Conservation (phyloP, 2,113 vertebrate genomes). For the Pundamilia nyererei region DNA sequence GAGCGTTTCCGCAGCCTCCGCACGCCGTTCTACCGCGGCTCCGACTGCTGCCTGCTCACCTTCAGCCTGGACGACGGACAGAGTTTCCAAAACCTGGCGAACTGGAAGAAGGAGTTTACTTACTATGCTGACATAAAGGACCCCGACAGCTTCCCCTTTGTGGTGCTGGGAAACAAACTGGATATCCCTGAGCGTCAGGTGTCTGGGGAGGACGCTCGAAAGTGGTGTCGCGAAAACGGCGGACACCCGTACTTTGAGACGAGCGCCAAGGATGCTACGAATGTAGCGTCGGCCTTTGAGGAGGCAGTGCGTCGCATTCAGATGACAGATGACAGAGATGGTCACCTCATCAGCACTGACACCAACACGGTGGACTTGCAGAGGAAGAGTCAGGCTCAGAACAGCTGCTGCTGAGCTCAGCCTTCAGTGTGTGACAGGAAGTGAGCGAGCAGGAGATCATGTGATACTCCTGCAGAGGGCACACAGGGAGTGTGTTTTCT, state of each 20-base stretch:
- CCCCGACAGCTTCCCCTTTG: constrained; percentile 88
- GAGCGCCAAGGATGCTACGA: constrained; percentile 91
- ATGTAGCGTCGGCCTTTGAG: constrained; percentile 89
- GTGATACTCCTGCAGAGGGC: not conserved
- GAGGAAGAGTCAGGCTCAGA: constrained; percentile 74
- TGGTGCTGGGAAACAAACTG: constrained; percentile 93
- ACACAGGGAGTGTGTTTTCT: not conserved
- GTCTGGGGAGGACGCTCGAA: constrained; percentile 82
- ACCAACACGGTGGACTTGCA: constrained; percentile 85
- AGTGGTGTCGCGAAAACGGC: constrained; percentile 91
- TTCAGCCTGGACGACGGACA: constrained; percentile 93
- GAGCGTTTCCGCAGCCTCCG: constrained; percentile 93
- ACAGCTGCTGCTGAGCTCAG: constrained; percentile 81
- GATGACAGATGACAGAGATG: constrained; percentile 79
- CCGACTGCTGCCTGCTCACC: constrained; percentile 95
- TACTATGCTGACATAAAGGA: constrained; percentile 94
- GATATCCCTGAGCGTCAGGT: constrained; percentile 88
- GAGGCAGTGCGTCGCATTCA: constrained; percentile 87
- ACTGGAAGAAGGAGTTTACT: constrained; percentile 97
- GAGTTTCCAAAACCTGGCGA: constrained; percentile 88
- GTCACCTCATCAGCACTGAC: constrained; percentile 85
- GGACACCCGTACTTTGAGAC: constrained; percentile 94
- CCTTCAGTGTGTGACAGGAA: not conserved
- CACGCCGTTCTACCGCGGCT: constrained; percentile 94
- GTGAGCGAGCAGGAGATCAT: not conserved